Evolutionary conservation across 1,140 invertebrate genomes (phyloP).

Genomic region (Lutraria rhynchaena): DNA sequence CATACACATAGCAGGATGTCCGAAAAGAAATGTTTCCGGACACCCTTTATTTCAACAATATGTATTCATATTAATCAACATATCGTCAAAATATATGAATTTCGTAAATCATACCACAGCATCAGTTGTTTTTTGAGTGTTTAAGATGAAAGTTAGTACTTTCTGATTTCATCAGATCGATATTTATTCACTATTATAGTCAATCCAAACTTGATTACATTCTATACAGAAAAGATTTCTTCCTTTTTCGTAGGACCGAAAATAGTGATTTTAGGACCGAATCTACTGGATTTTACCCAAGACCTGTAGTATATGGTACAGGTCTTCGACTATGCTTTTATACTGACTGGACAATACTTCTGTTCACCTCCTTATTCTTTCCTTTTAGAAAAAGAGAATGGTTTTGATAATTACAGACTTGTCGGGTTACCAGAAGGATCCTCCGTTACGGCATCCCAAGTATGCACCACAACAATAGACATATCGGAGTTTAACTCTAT

Average conservation of each 20-base stretch:
- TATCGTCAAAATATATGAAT: too few relatives aligned
- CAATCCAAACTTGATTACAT: not conserved
- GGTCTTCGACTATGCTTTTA: not conserved
- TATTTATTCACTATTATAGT: too few relatives aligned
- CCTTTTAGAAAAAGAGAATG: not conserved
- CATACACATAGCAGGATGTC: too few relatives aligned
- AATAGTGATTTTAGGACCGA: not conserved
- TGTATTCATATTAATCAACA: too few relatives aligned
- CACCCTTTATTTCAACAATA: too few relatives aligned
- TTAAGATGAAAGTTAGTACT: too few relatives aligned
- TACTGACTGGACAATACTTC: not conserved
- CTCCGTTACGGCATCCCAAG: not conserved
- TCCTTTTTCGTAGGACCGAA: not conserved
- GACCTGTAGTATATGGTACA: not conserved
- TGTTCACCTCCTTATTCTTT: not conserved
- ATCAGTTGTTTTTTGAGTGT: too few relatives aligned
- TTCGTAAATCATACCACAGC: too few relatives aligned
- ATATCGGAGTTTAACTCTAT: slow-evolving; percentile 30
- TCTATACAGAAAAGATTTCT: not conserved
- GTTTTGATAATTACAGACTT: slow-evolving; percentile 19
- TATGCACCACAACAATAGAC: slow-evolving; percentile 13
- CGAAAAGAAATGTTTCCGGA: too few relatives aligned
- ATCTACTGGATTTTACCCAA: not conserved
- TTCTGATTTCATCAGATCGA: too few relatives aligned
- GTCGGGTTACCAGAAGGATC: not conserved